phyloP scores from a whole-genome alignment of 2,888 invertebrate genomes.

The Lymantria monacha region DNA sequence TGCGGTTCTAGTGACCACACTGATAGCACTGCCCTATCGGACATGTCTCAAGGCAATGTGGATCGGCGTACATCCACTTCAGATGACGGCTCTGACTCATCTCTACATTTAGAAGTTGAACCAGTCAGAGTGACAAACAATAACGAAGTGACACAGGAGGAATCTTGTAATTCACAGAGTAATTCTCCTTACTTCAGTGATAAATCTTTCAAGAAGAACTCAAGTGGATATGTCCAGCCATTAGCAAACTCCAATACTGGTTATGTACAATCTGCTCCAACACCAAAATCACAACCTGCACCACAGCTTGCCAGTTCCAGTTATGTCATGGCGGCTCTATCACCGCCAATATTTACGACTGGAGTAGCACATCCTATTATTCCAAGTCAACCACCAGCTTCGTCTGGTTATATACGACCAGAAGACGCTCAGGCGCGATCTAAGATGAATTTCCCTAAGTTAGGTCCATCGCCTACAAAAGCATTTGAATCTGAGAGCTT shows the following conservation, averaged over 20 bases:
- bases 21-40: conserved; percentile 74
- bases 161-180: conserved; percentile 52
- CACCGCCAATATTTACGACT: conserved; percentile 66
- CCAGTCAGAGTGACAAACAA: conserved; percentile 41
- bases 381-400: conserved; percentile 44
- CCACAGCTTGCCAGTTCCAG: conserved; percentile 62
- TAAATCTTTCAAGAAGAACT: conserved; percentile 58
- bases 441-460: conserved; percentile 59
- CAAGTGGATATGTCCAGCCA: conserved; percentile 61
- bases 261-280: conserved; percentile 56
- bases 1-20: conserved; percentile 72
- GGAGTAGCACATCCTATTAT: conserved; percentile 48
- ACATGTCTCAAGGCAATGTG: conserved; percentile 56
- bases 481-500: conserved; percentile 68
- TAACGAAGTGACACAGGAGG: conserved; percentile 41
- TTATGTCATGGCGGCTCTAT: conserved; percentile 71
- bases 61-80: conserved; percentile 69
- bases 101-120: conserved; percentile 63
- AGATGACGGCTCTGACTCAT: conserved; percentile 69
- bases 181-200: conserved; percentile 61
- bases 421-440: conserved; percentile 63
- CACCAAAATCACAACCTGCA: conserved; percentile 38
- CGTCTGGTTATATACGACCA: conserved; percentile 67
- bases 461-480: conserved; percentile 59
- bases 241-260: conserved; percentile 48